Evolutionary conservation across 1,140 invertebrate species (phyloP).

Genomic region (Papilio aristodemus): DNA sequence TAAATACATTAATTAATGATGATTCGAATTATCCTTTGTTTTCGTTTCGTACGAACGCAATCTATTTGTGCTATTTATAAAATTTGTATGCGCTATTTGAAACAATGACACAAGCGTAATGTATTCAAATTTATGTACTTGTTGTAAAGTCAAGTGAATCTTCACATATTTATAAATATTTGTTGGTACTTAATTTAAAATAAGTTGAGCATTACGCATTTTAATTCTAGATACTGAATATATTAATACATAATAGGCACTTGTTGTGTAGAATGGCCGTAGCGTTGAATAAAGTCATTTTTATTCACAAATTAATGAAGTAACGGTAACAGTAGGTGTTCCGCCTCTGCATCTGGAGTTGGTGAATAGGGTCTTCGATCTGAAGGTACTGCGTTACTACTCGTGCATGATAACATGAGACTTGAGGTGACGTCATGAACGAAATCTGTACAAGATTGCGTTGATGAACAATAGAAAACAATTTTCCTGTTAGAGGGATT

Average conservation of each 20-base stretch:
- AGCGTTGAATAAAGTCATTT: not conserved
- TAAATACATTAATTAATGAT: too few relatives aligned
- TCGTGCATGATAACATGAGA: not conserved
- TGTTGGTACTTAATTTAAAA: constrained; percentile 18
- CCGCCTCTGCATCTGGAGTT: not conserved
- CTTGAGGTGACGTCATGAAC: not conserved
- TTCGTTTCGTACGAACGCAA: not conserved
- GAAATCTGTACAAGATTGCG: too few relatives aligned
- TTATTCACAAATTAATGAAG: constrained; percentile 2
- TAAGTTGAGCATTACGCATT: constrained; percentile 14
- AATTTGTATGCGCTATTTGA: constrained; percentile 20
- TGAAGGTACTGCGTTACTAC: not conserved
- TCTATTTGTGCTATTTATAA: constrained; percentile 5
- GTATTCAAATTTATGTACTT: constrained; percentile 12
- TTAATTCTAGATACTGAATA: constrained; percentile 5
- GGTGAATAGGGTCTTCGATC: not conserved
- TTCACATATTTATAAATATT: constrained; percentile 19
- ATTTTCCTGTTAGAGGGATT: too few relatives aligned
- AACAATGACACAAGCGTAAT: constrained; percentile 11
- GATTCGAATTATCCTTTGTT: constrained; percentile 6
- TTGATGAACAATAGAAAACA: too few relatives aligned
- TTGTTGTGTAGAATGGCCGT: not conserved
- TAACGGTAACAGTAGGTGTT: not conserved
- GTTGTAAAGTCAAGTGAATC: constrained; percentile 11
- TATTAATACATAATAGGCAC: constrained; percentile 11